These are phyloP conservation scores for Isoperla grammatica DNA, from an alignment of 2,888 invertebrate genomes.

Conservation along the genomic window DNA sequence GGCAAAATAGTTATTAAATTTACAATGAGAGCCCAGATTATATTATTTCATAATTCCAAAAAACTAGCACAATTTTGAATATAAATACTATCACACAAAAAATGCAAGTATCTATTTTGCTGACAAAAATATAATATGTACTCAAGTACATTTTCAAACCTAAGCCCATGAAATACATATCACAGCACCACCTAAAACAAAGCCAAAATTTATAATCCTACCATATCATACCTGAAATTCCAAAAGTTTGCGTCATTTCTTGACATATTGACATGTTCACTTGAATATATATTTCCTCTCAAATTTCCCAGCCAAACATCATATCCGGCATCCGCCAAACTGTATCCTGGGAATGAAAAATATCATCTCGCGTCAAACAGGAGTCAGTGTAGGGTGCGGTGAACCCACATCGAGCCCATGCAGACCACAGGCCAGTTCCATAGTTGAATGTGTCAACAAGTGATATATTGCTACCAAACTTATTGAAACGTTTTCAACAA, in stretches of 20 bases:
- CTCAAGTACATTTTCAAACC: no score
- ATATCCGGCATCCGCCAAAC: slow-evolving; percentile 37
- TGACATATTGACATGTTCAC: slow-evolving; percentile 41
- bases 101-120: no score
- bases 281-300: slow-evolving; percentile 47
- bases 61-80: no score
- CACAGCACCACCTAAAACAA: no score
- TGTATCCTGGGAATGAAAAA: slow-evolving; percentile 41
- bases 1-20: no score
- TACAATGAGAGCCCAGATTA: no score
- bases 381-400: background rate
- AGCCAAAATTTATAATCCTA: slow-evolving; percentile 23
- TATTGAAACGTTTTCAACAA: no score
- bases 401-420: background rate
- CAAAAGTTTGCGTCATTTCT: slow-evolving; percentile 43
- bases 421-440: background rate
- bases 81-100: no score
- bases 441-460: background rate
- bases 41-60: no score
- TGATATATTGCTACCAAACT: no score
- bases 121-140: slow-evolving; percentile 11
- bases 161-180: no score
- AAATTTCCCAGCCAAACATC: slow-evolving; percentile 47
- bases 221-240: slow-evolving; percentile 42
- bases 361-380: slow-evolving; percentile 1